Base-by-base conservation (phyloP, 2,113 vertebrate genomes). In the Cryptomyrus ogoouensis region DNA sequence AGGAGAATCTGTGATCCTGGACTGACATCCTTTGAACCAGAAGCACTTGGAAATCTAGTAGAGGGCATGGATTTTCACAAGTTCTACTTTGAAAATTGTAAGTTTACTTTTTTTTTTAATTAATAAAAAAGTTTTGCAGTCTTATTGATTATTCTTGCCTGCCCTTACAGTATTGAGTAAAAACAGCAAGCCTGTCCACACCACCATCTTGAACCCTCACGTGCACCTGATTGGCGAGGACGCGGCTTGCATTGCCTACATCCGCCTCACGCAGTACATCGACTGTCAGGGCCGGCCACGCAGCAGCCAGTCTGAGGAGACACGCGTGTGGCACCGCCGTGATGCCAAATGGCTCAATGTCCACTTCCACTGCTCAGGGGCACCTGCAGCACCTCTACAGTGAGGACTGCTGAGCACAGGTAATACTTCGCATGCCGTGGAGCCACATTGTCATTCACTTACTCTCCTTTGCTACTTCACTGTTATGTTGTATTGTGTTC, bases 61-160 rank as follows among this genome's bases (percentile, higher is more conserved):
- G 98, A 99, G 94, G 98, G 98, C 90, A 99, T 99, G 98, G 98
- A 99, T 95, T 99, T 99, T 92, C 98, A 99, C 96, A 99, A 99
- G 94, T 99, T 99, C 96, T 99, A 99, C 96, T 99, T 99, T 94
- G 98, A 99, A 91, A 99, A 99, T 94, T 95, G 98, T 99, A 94
- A 96, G 98, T 97, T 93, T 93, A 10, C 50, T 27, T 2, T 10
- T n/a, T 77, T 35, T 35, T 24, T 15, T 39, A 0, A 66, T 42
- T 52, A 44, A 24, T 88, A 13, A 17, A 89, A 5, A 31, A 21
- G 89, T 83, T 39, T 83, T 52, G 50, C 46, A 50, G 49, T 53
- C 9, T 66, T 70, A 77, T 42, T 9, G 13, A 24, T 56, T 56
- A 10, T 24, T 24, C 35, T 17, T n/a, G 12, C 4, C 53, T 88